A percentile compares a stretch with the other conserved stretches of the same genome.
phyloP scores from a whole-genome alignment of 2,888 invertebrate species.

The Stenurella melanura region DNA sequence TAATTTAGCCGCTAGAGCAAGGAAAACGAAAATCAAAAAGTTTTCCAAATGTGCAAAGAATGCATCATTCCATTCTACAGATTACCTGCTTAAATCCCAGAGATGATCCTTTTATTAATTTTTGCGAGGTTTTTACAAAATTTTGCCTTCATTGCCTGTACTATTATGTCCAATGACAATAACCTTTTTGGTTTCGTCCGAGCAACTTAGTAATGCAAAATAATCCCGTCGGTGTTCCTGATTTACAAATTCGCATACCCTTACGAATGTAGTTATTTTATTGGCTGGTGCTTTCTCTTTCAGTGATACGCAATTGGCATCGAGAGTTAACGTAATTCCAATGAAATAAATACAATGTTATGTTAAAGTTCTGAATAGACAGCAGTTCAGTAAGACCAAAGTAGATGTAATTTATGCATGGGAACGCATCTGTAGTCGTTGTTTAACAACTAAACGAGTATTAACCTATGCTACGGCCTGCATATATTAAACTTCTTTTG shows the following conservation, averaged over 20 bases:
- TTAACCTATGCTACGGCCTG: conserved; percentile 55
- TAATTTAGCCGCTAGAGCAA: too few species aligned
- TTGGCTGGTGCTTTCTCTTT: conserved; percentile 18
- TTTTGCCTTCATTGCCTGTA: too few species aligned
- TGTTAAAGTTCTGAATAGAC: conserved; percentile 56
- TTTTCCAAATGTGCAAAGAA: too few species aligned
- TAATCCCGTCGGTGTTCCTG: background rate
- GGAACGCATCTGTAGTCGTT: conserved; percentile 60
- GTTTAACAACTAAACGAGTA: conserved; percentile 61
- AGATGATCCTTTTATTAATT: too few species aligned
- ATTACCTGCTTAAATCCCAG: too few species aligned
- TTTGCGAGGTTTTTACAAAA: too few species aligned
- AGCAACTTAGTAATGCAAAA: background rate
- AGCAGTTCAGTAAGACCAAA: conserved; percentile 58
- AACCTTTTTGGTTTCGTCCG: background rate
- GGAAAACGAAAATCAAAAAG: too few species aligned
- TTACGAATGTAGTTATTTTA: conserved; percentile 13
- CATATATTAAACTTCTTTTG: conserved; percentile 56
- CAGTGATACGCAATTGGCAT: conserved; percentile 42
- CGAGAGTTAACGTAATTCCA: conserved; percentile 48
- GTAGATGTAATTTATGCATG: conserved; percentile 61
- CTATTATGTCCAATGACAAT: background rate
- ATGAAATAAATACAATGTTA: conserved; percentile 55
- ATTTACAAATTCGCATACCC: conserved; percentile 16
- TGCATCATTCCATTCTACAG: too few species aligned